phyloP scores from a whole-genome alignment of 2,797 vertebrate species.

The Ambastaia sidthimunki region DNA sequence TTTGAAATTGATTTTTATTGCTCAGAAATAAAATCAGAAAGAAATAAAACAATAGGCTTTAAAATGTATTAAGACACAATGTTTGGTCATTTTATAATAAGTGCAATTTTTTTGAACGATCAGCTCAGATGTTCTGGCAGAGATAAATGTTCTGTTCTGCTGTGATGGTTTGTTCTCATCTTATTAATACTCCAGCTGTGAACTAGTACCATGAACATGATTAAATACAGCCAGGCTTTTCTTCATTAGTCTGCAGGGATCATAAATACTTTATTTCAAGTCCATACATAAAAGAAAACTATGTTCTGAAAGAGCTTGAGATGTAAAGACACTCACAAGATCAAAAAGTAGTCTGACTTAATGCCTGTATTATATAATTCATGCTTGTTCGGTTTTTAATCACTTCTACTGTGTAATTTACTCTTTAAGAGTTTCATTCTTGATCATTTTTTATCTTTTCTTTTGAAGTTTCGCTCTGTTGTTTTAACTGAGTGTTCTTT shows the following conservation, averaged over 20 bases:
- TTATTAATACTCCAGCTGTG: neutral
- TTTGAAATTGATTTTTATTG: too few relatives aligned
- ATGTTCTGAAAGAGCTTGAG: slow-evolving; percentile 14
- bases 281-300: slow-evolving; percentile 16
- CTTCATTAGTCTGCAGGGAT: slow-evolving; percentile 18
- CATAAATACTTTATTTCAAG: slow-evolving; percentile 26
- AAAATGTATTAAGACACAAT: too few relatives aligned
- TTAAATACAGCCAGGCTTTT: neutral
- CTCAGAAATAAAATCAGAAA: too few relatives aligned
- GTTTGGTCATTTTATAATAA: too few relatives aligned
- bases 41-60: too few relatives aligned
- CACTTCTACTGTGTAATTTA: neutral
- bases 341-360: slow-evolving; percentile 9
- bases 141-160: too few relatives aligned
- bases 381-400: slow-evolving; percentile 7
- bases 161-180: neutral
- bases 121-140: too few relatives aligned
- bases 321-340: slow-evolving; percentile 18
- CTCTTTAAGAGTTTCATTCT: neutral
- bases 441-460: neutral
- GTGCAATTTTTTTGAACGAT: too few relatives aligned
- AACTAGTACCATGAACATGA: neutral
- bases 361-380: slow-evolving; percentile 3
- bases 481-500: neutral
- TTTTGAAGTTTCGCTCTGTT: neutral